Evolutionary conservation across 2,797 vertebrate genomes (phyloP).

Genomic region (Amniataba percoides): DNA sequence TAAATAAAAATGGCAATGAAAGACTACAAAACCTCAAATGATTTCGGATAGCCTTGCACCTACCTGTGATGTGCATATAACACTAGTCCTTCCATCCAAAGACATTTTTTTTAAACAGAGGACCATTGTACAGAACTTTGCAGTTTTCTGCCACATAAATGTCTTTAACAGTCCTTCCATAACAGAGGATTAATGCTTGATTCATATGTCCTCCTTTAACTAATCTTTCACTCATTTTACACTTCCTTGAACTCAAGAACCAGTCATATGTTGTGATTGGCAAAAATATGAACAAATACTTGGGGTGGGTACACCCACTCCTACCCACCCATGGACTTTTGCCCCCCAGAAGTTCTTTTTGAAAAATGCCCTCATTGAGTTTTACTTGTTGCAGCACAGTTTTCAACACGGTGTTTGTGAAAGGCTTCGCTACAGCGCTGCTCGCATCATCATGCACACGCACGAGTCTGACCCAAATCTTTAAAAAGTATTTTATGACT

Average conservation of each 20-base stretch:
- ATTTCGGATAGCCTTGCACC: slow-evolving; percentile 2
- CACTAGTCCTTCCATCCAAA: background rate
- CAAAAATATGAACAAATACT: slow-evolving; percentile 10
- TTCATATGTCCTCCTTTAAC: background rate
- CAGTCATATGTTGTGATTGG: slow-evolving; percentile 3
- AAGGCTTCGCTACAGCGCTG: slow-evolving; percentile 5
- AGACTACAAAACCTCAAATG: background rate
- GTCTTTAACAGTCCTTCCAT: background rate
- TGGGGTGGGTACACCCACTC: background rate
- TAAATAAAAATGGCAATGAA: background rate
- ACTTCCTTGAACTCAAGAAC: background rate
- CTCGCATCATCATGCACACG: slow-evolving; percentile 25
- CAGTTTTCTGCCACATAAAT: background rate
- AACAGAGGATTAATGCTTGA: background rate
- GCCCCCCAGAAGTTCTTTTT: slow-evolving; percentile 10
- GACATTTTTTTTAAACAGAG: background rate
- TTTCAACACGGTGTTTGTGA: slow-evolving; percentile 23
- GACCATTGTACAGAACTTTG: background rate
- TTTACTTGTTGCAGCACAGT: slow-evolving; percentile 8
- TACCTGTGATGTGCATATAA: background rate
- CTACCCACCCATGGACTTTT: slow-evolving; percentile 15
- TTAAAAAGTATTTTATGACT: slow-evolving; percentile 62
- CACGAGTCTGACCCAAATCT: slow-evolving; percentile 69
- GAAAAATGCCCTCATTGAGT: slow-evolving; percentile 50
- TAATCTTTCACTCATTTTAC: background rate